Percentiles rank a stretch among this genome's conserved stretches.
These are phyloP conservation scores for Portunus trituberculatus DNA, from an alignment of 1,140 invertebrate species.

Conservation along the genomic window DNA sequence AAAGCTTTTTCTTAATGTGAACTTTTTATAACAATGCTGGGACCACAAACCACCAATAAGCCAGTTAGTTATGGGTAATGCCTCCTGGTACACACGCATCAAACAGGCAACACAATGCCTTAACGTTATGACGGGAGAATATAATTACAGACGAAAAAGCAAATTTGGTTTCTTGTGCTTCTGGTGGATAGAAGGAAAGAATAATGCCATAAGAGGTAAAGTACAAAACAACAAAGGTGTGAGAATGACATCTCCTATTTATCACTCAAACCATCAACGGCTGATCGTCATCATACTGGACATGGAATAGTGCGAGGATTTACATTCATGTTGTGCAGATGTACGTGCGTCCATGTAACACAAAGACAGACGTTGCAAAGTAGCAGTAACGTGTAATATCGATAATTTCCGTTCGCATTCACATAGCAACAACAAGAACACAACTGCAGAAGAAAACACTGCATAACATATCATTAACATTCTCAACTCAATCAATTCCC, in stretches of 20 bases:
- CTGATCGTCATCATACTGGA: background rate
- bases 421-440: background rate
- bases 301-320: constrained; percentile 20
- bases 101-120: background rate
- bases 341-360: background rate
- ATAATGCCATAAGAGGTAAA: background rate
- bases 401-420: background rate
- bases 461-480: background rate
- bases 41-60: constrained; percentile 2
- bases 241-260: background rate
- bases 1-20: constrained; percentile 46
- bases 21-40: constrained; percentile 1
- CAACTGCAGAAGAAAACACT: background rate
- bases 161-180: constrained; percentile 43
- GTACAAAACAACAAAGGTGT: background rate
- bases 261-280: background rate
- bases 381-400: background rate
- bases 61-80: background rate
- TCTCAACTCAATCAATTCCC: background rate
- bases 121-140: background rate
- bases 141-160: background rate
- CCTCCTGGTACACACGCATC: constrained; percentile 2
- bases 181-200: background rate
- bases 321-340: background rate
- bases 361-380: background rate